Evolutionary conservation across 2,797 vertebrate genomes (phyloP).

Genomic region (Cyprinodon diabolis): DNA sequence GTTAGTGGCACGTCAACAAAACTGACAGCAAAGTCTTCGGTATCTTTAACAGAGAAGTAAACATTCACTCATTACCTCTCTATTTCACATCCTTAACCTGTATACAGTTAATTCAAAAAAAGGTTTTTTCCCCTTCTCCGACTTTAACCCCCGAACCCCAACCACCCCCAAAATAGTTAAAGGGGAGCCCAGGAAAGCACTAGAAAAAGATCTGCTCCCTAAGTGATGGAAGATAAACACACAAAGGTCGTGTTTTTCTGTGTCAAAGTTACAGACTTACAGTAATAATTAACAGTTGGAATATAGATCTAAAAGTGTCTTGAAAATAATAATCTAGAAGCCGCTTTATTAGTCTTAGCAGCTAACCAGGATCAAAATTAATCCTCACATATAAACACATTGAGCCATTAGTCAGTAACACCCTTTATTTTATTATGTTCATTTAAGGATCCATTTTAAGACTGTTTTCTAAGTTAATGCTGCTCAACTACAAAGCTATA

Average conservation of each 20-base stretch:
- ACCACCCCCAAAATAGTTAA: conserved; percentile 47
- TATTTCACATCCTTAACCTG: neutral
- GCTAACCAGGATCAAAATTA: no score
- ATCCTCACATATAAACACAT: no score
- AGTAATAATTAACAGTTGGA: no score
- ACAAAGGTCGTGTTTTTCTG: conserved; percentile 37
- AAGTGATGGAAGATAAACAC: conserved; percentile 67
- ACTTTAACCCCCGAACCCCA: conserved; percentile 20
- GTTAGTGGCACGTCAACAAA: neutral
- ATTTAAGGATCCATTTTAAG: no score
- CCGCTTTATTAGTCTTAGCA: no score
- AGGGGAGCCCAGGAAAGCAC: conserved; percentile 42
- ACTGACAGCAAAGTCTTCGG: neutral
- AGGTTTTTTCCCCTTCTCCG: conserved; percentile 14
- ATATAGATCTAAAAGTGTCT: no score
- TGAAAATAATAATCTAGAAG: no score
- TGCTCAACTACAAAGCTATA: no score
- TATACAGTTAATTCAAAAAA: neutral
- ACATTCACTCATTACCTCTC: neutral
- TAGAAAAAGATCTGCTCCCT: conserved; percentile 57
- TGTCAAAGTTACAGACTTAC: conserved; percentile 5
- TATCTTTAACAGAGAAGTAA: neutral
- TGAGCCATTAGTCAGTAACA: no score
- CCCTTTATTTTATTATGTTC: no score
- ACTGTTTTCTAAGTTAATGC: no score